Evolutionary conservation across 1,140 invertebrate species (phyloP), one percentile per base, ranked within the genome.

Genomic region (Hyles euphorbiae): DNA sequence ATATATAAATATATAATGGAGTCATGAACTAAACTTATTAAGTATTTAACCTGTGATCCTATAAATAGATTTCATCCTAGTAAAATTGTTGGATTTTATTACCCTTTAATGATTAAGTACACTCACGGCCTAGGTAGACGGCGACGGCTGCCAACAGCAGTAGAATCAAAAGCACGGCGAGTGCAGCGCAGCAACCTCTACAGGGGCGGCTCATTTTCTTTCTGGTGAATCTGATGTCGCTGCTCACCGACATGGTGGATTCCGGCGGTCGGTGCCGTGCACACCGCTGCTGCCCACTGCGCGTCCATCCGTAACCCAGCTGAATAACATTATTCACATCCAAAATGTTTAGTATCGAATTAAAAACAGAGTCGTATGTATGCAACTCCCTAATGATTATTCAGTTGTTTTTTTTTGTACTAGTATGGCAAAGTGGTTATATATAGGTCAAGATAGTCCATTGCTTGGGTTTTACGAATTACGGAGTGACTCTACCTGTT

Each of bases 101-200:
- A 5, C 5, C 4, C 8, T 40, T 8, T 40, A 40, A 56, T 34
- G 7, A 3, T 2, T 11, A 48, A 33, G 45, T 3, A 48, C 34
- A 95, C 95, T 94, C 91, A 97, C 96, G 96, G 87, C 94, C 96
- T 69, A 96, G 92, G 83, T 97, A 98, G 55, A 97, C 94, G 49
- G 94, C 94, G 46, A 95, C 92, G 9, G 94, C 94, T 34, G 95
- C 93, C 40, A 96, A 92, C 8, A 97, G 91, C 0, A 96, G 90
- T 55, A 96, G 93, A 53, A 97, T 91, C 1, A 97, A 90, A 71
- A 97, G 93, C 3, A 94, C 94, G 8, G 96, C 94, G 33, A 96
- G 91, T 33, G 97, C 93, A 72, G 94, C 96, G 78, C 96, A 96
- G 61, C 95, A 95, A 58, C 94, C 95, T 68, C 94, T 91, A 79